Conservation (phyloP, 2,113 vertebrate species). For the Podocnemis expansa region DNA sequence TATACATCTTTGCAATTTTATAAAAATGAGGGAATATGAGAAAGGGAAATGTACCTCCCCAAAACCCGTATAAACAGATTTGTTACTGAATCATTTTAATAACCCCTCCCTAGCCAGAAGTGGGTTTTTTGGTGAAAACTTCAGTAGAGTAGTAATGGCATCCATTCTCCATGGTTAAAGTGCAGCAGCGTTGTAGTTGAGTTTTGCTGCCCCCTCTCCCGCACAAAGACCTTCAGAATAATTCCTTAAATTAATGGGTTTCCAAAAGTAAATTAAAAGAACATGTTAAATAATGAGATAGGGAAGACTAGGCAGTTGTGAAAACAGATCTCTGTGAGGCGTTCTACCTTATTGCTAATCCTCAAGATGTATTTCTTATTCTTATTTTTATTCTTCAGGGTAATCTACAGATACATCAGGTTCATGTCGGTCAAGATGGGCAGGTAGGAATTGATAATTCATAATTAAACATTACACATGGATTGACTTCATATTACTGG, state of each 20-base stretch:
- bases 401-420: slow-evolving; percentile 97
- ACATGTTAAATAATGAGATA: background rate
- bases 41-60: background rate
- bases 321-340: background rate
- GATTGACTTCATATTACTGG: background rate
- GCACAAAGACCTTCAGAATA: background rate
- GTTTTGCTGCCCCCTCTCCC: slow-evolving; percentile 9
- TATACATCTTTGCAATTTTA: background rate
- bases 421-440: slow-evolving; percentile 95
- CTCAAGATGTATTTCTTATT: background rate
- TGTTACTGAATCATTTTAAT: background rate
- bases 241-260: background rate
- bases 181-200: background rate
- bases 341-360: background rate
- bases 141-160: background rate
- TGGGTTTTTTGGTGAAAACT: background rate
- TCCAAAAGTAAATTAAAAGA: background rate
- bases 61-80: background rate
- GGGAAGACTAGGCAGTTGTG: background rate
- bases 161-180: slow-evolving; percentile 17
- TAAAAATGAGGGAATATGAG: background rate
- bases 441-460: slow-evolving; percentile 84
- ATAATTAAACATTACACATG: background rate
- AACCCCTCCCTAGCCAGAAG: background rate
- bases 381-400: slow-evolving; percentile 81